Evolutionary conservation across 1,140 invertebrate genomes (phyloP), one percentile per base, ranked within the genome.

Genomic region (Wasmannia auropunctata): DNA sequence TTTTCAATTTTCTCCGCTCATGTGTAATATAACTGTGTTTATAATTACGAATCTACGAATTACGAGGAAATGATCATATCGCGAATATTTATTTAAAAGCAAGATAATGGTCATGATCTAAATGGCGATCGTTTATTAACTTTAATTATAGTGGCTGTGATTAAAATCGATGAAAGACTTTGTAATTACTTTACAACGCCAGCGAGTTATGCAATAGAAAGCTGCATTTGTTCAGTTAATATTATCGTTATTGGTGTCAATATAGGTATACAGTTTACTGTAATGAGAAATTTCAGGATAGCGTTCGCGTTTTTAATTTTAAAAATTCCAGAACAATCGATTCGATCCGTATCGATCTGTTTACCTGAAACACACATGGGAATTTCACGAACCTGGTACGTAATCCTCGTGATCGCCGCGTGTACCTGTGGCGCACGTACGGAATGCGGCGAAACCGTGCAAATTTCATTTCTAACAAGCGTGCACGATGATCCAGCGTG

Each of bases 401-500:
- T 92, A 65, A 76, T 89, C 14, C 58, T 94, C 7, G 90, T 95
- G 11, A 74, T 92, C 1, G 91, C 85, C 7, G 93, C 93, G 31
- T 95, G 94, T 65, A 94, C 93, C 7, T 95, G 94, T 63, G 93
- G 94, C 3, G 93, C 65, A 8, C 91, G 89, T 6, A 90, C 93
- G 7, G 93, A 94, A 81, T 95, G 94, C 74, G 77, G 88, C 19
- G 87, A 70, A 40, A 88, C 84, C 31, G 87, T 90, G 7, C 89
- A 93, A 87, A 92, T 95, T 14, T 93, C 94, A 10, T 58, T 93
- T 31, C 54, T 95, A 11, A 93, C 93, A 0, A 92, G 84, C 46
- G 86, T 95, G 40, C 94, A 95, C 77, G 92, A 94, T 67, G 94
- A 94, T 87, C 79, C 92, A 3, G 86, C 90, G 8, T 95, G 94